A percentile compares a stretch with the other conserved stretches of the same genome.
Conservation (phyloP, 2,797 vertebrate species). For the Leuciscus waleckii region DNA sequence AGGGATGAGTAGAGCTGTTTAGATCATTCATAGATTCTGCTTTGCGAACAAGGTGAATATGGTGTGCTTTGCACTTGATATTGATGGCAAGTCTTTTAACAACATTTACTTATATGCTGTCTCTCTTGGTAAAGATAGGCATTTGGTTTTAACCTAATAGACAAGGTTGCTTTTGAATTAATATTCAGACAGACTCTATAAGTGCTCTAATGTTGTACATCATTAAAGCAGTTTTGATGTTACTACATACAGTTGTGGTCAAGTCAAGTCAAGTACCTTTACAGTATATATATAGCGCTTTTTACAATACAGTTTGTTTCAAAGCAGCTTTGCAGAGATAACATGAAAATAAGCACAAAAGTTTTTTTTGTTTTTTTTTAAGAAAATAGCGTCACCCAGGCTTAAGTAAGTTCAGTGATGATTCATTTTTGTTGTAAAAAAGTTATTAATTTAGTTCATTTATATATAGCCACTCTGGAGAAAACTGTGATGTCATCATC, state of each 20-base stretch:
- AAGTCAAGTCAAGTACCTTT: too few relatives aligned
- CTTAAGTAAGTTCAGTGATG: too few relatives aligned
- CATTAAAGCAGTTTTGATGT: neutral
- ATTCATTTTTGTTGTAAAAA: too few relatives aligned
- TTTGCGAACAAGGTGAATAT: constrained; percentile 71
- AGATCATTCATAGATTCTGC: constrained; percentile 80
- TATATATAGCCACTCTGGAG: too few relatives aligned
- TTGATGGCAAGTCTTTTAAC: constrained; percentile 16
- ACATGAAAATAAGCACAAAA: too few relatives aligned
- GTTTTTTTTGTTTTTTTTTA: too few relatives aligned
- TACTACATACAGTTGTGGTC: neutral
- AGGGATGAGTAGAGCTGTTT: constrained; percentile 63
- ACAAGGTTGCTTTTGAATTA: constrained; percentile 1
- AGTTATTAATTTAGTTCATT: too few relatives aligned
- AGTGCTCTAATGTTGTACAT: neutral
- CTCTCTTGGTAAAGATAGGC: neutral
- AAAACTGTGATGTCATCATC: too few relatives aligned
- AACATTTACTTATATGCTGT: constrained; percentile 4
- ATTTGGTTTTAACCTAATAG: neutral
- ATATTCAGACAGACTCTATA: constrained; percentile 3
- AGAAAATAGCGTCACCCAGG: too few relatives aligned
- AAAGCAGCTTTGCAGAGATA: too few relatives aligned
- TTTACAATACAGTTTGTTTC: too few relatives aligned
- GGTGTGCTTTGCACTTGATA: neutral
- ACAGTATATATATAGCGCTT: too few relatives aligned